These are phyloP conservation scores for Gymnobelideus leadbeateri DNA, from an alignment of 2,113 vertebrate genomes.

Conservation along the genomic window DNA sequence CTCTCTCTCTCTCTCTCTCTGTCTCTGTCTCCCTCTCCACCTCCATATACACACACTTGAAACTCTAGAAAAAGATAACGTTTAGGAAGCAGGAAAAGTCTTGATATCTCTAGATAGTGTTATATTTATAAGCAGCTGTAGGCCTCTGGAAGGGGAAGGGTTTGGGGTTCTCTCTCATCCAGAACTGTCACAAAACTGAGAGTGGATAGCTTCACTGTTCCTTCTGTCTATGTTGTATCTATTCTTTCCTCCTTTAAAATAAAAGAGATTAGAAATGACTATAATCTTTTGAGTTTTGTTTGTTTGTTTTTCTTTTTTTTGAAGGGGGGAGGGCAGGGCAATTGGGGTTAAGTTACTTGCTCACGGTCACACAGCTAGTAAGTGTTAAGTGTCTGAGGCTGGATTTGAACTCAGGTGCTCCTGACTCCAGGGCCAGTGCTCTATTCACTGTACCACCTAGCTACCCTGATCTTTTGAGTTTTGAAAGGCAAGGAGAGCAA, in stretches of 20 bases:
- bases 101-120: constrained; percentile 52
- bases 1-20: too few relatives aligned
- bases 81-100: constrained; percentile 36
- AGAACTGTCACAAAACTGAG: neutral
- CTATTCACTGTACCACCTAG: too few relatives aligned
- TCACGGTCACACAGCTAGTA: too few relatives aligned
- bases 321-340: too few relatives aligned
- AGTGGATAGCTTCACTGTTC: neutral
- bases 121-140: constrained; percentile 23
- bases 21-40: too few relatives aligned
- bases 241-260: neutral
- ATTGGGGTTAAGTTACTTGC: too few relatives aligned
- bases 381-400: too few relatives aligned
- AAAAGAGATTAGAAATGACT: neutral
- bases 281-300: neutral
- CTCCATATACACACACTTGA: constrained; percentile 8
- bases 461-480: neutral
- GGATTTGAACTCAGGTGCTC: too few relatives aligned
- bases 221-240: neutral
- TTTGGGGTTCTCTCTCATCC: neutral
- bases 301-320: neutral
- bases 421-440: too few relatives aligned
- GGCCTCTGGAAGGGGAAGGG: neutral
- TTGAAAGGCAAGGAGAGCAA: neutral
- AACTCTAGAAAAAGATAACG: constrained; percentile 54